Conservation (phyloP, 2,888 invertebrate genomes). For the Halictus quadricinctus region DNA sequence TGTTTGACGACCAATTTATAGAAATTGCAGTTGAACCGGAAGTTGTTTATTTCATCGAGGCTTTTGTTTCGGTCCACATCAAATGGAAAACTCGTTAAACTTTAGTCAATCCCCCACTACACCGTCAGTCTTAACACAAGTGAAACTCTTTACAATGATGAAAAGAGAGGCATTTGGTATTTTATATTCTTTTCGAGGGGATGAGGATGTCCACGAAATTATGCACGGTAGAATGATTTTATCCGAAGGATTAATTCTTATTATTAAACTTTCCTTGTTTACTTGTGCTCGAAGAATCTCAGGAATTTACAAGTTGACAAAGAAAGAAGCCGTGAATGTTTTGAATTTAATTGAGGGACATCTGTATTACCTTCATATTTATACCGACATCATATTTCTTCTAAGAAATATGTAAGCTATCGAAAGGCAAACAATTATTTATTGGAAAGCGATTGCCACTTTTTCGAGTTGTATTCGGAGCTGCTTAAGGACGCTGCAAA, state of each 20-base stretch:
- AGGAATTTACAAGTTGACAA: no score
- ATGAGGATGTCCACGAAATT: no score
- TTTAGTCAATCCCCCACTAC: not conserved
- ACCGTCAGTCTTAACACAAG: not conserved
- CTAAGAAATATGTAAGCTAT: not conserved
- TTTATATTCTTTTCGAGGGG: no score
- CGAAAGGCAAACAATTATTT: not conserved
- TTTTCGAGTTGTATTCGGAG: not conserved
- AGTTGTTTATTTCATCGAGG: not conserved
- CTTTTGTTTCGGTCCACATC: not conserved
- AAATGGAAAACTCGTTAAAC: not conserved
- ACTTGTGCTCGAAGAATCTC: no score
- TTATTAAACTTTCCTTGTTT: no score
- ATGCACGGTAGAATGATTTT: no score
- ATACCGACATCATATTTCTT: no score
- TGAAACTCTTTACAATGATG: not conserved
- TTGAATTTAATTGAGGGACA: no score
- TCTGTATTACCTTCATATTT: no score
- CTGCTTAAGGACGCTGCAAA: not conserved
- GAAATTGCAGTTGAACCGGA: not conserved
- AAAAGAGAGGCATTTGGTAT: not conserved
- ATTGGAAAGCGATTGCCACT: not conserved
- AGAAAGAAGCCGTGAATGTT: no score
- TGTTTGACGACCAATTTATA: slow-evolving; percentile 5
- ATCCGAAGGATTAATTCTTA: no score